Evolutionary conservation across 2,888 invertebrate species (phyloP), one percentile per base, ranked within the genome.

Genomic region (Allophyes oxyacanthae): DNA sequence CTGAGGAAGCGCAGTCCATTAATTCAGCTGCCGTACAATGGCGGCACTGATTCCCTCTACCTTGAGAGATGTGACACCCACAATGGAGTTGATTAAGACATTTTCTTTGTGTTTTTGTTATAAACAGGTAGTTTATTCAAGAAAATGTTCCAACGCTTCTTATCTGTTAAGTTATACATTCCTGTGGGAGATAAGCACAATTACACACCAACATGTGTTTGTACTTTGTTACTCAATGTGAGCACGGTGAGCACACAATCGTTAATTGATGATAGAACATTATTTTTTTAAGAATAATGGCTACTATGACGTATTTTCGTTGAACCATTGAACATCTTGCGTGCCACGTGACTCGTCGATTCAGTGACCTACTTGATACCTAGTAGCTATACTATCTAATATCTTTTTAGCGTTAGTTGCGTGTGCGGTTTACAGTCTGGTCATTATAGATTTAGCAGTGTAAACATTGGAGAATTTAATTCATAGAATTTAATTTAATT

Each of bases 1-100:
- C 75, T 68, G 64, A 85, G 88, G 89, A 90, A 89, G 86, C 80
- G 73, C 80, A 82, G 79, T 78, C 82, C 83, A 89, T 90, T 90
- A 88, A 88, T 89, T 87, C 85, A 65, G 65, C 73, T 71, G 67
- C 69, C 75, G 77, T 77, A 78, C 77, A 78, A 81, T 79, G 55
- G 76, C 57, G 63, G 64, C 71, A 78, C 69, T 73, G 67, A 77
- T 75, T 64, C 61, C 57, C 61, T 60, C 34, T 54, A 53, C 53
- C 56, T 71, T 59, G 44, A 45, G 11, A 57, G 53, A 60, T 57
- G 15, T 53, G 57, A 62, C 53, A 20, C 2, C 20, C 20, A 75
- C 52, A 76, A 64, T 64, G 53, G 44, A 52, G 50, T 69, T 73
- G 50, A 76, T 76, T 72, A 68, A 58, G 49, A 11, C 11, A 28